phyloP scores from a whole-genome alignment of 2,797 vertebrate genomes.

The Mycteria americana region DNA sequence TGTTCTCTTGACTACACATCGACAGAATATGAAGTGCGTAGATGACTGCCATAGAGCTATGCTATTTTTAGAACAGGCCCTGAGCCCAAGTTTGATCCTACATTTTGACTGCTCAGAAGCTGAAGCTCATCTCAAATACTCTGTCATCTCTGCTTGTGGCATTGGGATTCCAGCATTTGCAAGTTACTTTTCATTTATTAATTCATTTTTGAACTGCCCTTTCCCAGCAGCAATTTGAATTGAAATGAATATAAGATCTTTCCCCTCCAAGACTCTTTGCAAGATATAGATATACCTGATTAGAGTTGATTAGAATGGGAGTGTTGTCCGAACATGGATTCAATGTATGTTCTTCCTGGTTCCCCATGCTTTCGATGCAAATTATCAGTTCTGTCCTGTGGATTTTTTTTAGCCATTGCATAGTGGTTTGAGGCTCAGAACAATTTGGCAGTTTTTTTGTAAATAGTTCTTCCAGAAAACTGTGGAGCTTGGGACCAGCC shows the following conservation, averaged over 20 bases:
- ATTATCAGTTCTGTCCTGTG: neutral
- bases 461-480: neutral
- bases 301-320: neutral
- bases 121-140: neutral
- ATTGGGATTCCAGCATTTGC: neutral
- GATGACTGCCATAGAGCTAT: neutral
- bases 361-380: neutral
- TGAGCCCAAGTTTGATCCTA: neutral
- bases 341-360: neutral
- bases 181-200: neutral
- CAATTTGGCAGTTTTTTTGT: neutral
- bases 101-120: neutral
- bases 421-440: neutral
- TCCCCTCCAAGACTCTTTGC: neutral
- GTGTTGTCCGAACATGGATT: neutral
- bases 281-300: neutral
- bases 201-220: neutral
- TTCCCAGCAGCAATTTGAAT: neutral
- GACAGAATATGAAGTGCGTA: neutral
- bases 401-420: neutral
- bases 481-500: neutral
- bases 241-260: neutral
- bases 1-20: neutral
- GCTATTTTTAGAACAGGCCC: constrained; percentile 29
- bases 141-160: neutral